Conservation (phyloP, 2,888 invertebrate genomes). For the Drosophila sordidula region DNA sequence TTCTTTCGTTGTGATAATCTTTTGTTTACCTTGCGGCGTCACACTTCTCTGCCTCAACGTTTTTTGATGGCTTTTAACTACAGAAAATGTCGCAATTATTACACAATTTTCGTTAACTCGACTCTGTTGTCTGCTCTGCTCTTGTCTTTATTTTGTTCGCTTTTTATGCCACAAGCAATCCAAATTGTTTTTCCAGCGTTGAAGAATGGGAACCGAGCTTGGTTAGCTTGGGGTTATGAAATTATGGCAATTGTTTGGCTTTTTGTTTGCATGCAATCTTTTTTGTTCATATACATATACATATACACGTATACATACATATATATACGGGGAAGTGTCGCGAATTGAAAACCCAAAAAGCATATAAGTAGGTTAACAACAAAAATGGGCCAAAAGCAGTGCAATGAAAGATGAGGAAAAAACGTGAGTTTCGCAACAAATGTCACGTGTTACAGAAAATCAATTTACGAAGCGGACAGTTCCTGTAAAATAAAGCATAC, state of each 20-base stretch:
- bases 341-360: conserved; percentile 27
- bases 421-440: conserved; percentile 32
- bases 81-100: conserved; percentile 72
- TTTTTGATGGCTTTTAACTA: conserved; percentile 42
- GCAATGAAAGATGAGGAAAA: conserved; percentile 16
- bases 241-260: conserved; percentile 69
- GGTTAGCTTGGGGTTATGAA: conserved; percentile 65
- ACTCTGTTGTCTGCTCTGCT: conserved; percentile 24
- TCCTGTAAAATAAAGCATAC: not conserved
- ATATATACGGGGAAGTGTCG: conserved; percentile 46
- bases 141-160: not conserved
- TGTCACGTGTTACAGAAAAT: conserved; percentile 53
- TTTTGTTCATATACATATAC: conserved; percentile 20
- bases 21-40: conserved; percentile 20
- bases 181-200: conserved; percentile 58
- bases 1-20: conserved; percentile 32
- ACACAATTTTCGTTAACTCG: conserved; percentile 61
- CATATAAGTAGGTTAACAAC: conserved; percentile 30
- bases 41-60: conserved; percentile 13
- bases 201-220: conserved; percentile 65
- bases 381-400: conserved; percentile 51
- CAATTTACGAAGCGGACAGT: conserved; percentile 26
- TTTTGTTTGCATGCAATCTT: conserved; percentile 47
- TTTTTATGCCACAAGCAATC: conserved; percentile 56
- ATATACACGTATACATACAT: no score